Conservation (phyloP, 2,797 vertebrate species). For the Morus bassanus region DNA sequence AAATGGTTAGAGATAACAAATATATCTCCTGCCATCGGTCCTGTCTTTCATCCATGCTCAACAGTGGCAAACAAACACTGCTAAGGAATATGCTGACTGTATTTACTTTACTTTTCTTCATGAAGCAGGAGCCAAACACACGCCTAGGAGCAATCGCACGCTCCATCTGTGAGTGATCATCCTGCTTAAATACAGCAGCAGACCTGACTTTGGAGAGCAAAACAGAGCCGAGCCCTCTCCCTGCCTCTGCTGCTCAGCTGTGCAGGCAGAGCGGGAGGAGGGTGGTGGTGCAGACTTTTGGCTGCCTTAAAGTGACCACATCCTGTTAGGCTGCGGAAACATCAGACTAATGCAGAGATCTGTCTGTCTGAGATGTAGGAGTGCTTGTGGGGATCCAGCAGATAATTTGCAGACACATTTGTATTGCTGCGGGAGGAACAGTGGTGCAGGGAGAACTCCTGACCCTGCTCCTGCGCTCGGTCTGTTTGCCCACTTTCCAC, state of each 20-base stretch:
- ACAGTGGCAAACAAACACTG: not conserved
- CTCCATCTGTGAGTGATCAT: constrained; percentile 16
- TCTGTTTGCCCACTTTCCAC: not conserved
- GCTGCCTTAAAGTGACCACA: constrained; percentile 35
- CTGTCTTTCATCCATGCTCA: not conserved
- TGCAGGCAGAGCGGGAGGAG: not conserved
- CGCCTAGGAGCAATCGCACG: not conserved
- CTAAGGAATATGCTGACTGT: not conserved
- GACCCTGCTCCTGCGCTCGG: not conserved
- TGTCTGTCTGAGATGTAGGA: not conserved
- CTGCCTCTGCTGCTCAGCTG: not conserved
- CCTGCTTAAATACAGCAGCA: not conserved
- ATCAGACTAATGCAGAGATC: not conserved
- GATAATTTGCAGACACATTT: not conserved
- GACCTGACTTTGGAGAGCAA: not conserved
- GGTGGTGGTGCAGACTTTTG: constrained; percentile 1
- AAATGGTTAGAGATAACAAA: not conserved
- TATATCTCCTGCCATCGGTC: not conserved
- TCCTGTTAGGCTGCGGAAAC: not conserved
- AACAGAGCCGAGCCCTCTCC: not conserved
- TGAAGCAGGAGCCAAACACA: not conserved
- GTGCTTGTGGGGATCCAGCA: not conserved
- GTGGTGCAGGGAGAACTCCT: not conserved
- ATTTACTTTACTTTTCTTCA: not conserved
- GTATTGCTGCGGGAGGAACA: not conserved